These are phyloP conservation scores for Lissocephala sabroskyi DNA, from an alignment of 2,888 invertebrate species.

Conservation along the genomic window DNA sequence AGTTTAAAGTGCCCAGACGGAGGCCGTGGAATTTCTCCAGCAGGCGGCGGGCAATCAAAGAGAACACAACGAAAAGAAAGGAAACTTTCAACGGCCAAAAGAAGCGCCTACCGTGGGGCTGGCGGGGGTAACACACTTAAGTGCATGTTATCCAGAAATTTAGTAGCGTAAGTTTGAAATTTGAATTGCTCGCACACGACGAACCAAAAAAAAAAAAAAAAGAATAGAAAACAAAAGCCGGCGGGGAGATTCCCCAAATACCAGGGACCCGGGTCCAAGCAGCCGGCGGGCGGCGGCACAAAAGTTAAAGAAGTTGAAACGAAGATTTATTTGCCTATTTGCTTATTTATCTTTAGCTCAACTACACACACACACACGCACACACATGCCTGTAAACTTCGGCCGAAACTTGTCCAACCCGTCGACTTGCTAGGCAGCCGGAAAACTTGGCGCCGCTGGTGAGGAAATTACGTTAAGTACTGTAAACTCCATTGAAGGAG, in stretches of 20 bases:
- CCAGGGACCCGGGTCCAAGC: too few species aligned
- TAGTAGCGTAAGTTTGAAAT: constrained; percentile 58
- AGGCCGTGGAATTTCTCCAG: too few species aligned
- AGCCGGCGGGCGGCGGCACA: constrained; percentile 6
- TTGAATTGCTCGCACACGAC: constrained; percentile 57
- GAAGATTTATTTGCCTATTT: constrained; percentile 66
- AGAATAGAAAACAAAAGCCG: constrained; percentile 10
- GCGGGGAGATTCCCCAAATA: too few species aligned
- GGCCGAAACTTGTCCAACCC: too few species aligned
- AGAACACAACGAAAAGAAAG: too few species aligned
- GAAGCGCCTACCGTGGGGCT: too few species aligned
- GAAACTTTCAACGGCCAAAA: too few species aligned
- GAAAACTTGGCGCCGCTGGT: constrained; percentile 29
- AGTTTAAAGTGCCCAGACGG: too few species aligned
- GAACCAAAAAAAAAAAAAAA: constrained; percentile 6
- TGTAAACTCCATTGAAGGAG: too few species aligned
- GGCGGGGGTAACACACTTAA: constrained; percentile 37
- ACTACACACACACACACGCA: constrained; percentile 21
- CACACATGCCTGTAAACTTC: too few species aligned
- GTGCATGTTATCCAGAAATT: constrained; percentile 66
- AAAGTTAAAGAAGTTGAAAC: constrained; percentile 60
- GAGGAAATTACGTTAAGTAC: constrained; percentile 36
- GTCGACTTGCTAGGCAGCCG: constrained; percentile 36
- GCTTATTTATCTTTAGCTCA: constrained; percentile 57
- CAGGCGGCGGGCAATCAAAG: too few species aligned